Evolutionary conservation across 2,797 vertebrate genomes (phyloP).

Genomic region (Xiphophorus birchmanni): DNA sequence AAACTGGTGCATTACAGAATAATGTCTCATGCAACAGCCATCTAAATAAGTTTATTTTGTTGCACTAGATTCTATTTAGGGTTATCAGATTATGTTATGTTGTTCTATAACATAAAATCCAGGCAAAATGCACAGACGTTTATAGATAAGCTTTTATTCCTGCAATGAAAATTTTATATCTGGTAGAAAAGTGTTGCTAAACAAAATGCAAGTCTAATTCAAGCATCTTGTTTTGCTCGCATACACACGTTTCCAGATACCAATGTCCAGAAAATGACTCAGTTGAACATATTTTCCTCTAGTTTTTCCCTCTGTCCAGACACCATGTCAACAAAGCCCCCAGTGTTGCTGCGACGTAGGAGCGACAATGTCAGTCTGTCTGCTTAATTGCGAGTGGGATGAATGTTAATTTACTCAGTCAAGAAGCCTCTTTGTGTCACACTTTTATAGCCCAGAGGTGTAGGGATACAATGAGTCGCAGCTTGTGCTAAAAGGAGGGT

Average conservation of each 20-base stretch:
- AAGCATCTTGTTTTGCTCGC: slow-evolving; percentile 72
- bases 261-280: slow-evolving; percentile 82
- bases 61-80: background rate
- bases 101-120: background rate
- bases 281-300: slow-evolving; percentile 85
- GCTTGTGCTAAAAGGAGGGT: slow-evolving; percentile 75
- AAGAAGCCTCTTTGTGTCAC: slow-evolving; percentile 83
- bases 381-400: slow-evolving; percentile 84
- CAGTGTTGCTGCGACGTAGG: slow-evolving; percentile 79
- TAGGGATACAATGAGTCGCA: slow-evolving; percentile 81
- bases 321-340: slow-evolving; percentile 83
- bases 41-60: background rate
- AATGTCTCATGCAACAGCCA: too few species aligned
- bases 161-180: slow-evolving; percentile 38
- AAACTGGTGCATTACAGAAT: background rate
- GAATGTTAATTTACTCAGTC: slow-evolving; percentile 80
- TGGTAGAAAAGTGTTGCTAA: slow-evolving; percentile 22
- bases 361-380: slow-evolving; percentile 85
- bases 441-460: slow-evolving; percentile 83
- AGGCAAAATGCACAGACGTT: background rate
- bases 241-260: slow-evolving; percentile 70
- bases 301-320: slow-evolving; percentile 78
- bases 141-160: slow-evolving; percentile 4
- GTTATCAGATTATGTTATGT: background rate
- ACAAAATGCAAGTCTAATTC: slow-evolving; percentile 48